These are phyloP conservation scores for Chloroceryle aenea DNA, from an alignment of 2,113 vertebrate species.

Conservation along the genomic window DNA sequence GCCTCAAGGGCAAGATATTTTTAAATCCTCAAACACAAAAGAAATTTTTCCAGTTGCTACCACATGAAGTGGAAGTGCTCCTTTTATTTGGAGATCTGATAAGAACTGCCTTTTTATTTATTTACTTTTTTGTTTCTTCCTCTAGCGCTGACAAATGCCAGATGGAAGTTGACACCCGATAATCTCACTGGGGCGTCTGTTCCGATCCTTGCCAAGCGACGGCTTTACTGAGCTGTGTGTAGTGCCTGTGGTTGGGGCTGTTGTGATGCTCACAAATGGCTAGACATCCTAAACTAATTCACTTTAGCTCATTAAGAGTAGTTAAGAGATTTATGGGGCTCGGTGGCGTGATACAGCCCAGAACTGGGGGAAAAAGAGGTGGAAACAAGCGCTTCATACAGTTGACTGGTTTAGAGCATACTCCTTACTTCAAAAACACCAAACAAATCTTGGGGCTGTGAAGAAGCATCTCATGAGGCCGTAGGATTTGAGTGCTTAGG, in stretches of 20 bases:
- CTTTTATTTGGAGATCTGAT: conserved; percentile 43
- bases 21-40: conserved; percentile 56
- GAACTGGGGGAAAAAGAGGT: not conserved
- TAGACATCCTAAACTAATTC: conserved; percentile 15
- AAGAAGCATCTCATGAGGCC: not conserved
- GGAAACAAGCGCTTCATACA: not conserved
- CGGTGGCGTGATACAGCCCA: not conserved
- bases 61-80: conserved; percentile 31
- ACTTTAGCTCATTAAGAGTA: not conserved
- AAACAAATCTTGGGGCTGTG: not conserved
- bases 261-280: not conserved
- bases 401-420: not conserved
- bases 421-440: not conserved
- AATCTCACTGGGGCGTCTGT: conserved; percentile 13
- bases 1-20: conserved; percentile 61
- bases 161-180: conserved; percentile 57
- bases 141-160: conserved; percentile 48
- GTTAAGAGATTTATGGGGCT: not conserved
- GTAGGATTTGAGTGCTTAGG: not conserved
- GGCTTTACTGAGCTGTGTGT: not conserved
- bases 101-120: conserved; percentile 1
- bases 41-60: conserved; percentile 49
- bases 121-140: not conserved
- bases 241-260: not conserved
- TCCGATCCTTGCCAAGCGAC: not conserved